Evolutionary conservation across 2,888 invertebrate genomes (phyloP).

Genomic region (Apodemia hepburni): DNA sequence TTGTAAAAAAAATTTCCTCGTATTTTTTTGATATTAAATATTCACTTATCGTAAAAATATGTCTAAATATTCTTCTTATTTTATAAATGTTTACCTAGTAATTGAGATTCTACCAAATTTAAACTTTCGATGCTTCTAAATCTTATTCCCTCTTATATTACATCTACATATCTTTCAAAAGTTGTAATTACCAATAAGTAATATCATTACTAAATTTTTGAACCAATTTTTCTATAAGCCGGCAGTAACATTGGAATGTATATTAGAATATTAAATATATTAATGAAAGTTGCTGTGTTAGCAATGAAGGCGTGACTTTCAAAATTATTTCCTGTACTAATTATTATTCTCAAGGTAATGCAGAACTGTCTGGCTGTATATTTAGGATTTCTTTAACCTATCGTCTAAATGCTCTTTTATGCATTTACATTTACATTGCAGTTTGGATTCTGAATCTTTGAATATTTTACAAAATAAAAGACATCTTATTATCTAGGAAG

Average conservation of each 20-base stretch:
- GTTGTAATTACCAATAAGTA: constrained; percentile 5
- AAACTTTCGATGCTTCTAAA: constrained; percentile 9
- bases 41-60: no score
- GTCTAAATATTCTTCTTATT: no score
- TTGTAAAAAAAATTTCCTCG: no score
- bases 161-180: constrained; percentile 5
- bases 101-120: background rate
- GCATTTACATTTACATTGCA: background rate
- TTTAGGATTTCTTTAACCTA: constrained; percentile 1
- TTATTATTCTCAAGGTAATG: constrained; percentile 27
- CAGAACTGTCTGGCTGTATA: constrained; percentile 10
- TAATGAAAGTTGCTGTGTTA: constrained; percentile 24
- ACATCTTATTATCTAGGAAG: background rate
- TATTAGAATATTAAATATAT: constrained; percentile 21
- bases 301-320: constrained; percentile 24
- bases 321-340: constrained; percentile 26
- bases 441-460: background rate
- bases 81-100: background rate
- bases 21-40: no score
- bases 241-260: constrained; percentile 16
- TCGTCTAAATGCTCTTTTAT: background rate
- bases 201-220: constrained; percentile 5
- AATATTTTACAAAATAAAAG: background rate
- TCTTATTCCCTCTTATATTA: background rate
- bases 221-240: constrained; percentile 5